Conservation (phyloP, 2,888 invertebrate genomes). For the Disparrhopalites patrizii region DNA sequence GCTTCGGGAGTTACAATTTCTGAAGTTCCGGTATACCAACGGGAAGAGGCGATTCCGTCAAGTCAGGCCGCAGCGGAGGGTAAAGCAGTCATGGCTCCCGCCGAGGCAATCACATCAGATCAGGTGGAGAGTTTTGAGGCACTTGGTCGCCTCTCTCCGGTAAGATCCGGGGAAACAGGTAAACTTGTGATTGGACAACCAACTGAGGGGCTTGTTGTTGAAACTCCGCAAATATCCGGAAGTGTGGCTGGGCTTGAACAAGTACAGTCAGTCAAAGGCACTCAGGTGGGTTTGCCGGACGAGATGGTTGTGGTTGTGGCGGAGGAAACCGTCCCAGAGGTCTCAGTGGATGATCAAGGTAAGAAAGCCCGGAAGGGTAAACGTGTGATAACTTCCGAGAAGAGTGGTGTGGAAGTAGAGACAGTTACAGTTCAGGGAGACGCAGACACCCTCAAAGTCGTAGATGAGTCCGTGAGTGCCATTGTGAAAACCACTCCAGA, state of each 20-base stretch:
- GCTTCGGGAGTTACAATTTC: not conserved
- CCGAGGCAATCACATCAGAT: conserved; percentile 11
- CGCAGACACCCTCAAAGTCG: not conserved
- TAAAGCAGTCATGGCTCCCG: not conserved
- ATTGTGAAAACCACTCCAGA: not conserved
- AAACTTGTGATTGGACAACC: not conserved
- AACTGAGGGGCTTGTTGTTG: not conserved
- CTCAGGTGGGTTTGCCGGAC: not conserved
- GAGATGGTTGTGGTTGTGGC: conserved; percentile 2
- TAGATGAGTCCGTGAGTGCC: conserved; percentile 13
- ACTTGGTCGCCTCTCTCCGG: not conserved
- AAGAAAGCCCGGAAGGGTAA: conserved; percentile 17
- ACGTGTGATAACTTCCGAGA: conserved; percentile 6
- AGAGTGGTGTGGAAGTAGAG: conserved; percentile 7
- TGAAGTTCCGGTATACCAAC: conserved; percentile 9
- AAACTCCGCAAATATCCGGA: not conserved
- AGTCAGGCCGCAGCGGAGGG: not conserved
- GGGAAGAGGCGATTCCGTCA: not conserved
- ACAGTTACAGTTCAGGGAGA: conserved; percentile 16
- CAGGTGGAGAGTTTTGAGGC: conserved; percentile 1
- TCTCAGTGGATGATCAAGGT: not conserved
- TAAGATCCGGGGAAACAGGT: not conserved
- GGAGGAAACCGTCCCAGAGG: conserved; percentile 5
- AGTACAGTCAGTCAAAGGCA: not conserved
- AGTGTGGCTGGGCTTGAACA: conserved; percentile 1